phyloP scores from a whole-genome alignment of 2,113 vertebrate species.

The Formicarius rufipectus region DNA sequence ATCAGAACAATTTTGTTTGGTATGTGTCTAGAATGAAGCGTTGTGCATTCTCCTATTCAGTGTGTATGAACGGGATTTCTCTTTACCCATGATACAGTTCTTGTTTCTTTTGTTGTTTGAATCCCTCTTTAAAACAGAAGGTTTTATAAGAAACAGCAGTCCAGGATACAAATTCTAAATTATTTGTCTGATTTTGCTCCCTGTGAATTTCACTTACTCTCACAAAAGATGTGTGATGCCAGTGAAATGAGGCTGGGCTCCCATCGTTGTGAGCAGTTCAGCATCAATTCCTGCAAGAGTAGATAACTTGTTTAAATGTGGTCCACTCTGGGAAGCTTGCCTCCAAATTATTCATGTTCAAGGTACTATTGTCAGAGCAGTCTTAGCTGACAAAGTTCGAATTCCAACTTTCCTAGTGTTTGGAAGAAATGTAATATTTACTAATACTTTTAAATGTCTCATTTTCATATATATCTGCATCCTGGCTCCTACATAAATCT shows the following conservation, averaged over 20 bases:
- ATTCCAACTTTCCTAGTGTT: not conserved
- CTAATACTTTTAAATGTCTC: not conserved
- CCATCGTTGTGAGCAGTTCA: not conserved
- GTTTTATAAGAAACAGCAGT: not conserved
- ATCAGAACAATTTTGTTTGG: not conserved
- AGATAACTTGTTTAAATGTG: not conserved
- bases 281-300: not conserved
- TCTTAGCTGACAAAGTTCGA: not conserved
- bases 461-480: not conserved
- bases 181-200: not conserved
- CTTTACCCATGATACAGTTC: not conserved
- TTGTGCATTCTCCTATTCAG: not conserved
- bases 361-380: not conserved
- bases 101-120: not conserved
- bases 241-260: not conserved
- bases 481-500: not conserved
- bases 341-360: not conserved
- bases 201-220: not conserved
- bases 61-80: not conserved
- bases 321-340: not conserved
- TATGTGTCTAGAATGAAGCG: not conserved
- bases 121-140: not conserved
- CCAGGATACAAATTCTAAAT: not conserved
- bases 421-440: not conserved
- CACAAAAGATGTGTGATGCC: fast-evolving